phyloP scores from a whole-genome alignment of 1,140 invertebrate species.

The Gryllus bimaculatus region DNA sequence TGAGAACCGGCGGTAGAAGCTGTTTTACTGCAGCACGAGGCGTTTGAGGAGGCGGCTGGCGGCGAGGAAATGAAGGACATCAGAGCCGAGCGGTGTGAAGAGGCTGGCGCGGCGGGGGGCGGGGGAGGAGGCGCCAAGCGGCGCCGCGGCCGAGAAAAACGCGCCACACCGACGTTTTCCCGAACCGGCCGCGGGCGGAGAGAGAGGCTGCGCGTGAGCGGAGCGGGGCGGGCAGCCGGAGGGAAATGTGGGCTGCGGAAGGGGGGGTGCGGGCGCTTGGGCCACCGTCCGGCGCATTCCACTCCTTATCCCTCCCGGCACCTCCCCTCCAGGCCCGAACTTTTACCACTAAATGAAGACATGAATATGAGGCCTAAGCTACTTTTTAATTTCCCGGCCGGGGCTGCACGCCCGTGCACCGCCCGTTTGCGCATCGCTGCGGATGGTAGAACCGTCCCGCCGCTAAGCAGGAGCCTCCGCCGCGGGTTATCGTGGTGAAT shows the following conservation, averaged over 20 bases:
- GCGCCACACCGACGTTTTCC: neutral
- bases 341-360: constrained; percentile 4
- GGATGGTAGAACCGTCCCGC: neutral
- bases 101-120: neutral
- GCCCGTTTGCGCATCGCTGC: neutral
- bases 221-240: too few relatives aligned
- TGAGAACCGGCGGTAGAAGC: neutral
- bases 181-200: neutral
- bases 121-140: neutral
- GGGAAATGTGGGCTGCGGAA: neutral
- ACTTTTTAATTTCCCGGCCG: neutral
- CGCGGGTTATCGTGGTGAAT: too few relatives aligned
- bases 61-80: neutral
- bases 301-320: neutral
- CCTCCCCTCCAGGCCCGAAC: neutral
- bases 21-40: neutral
- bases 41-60: too few relatives aligned
- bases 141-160: neutral
- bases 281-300: neutral
- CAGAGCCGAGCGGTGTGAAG: neutral
- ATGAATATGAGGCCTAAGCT: neutral
- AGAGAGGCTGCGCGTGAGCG: neutral
- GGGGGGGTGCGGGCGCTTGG: too few relatives aligned
- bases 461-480: neutral
- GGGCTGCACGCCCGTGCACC: neutral